Evolutionary conservation across 2,888 invertebrate species (phyloP), one percentile per base, ranked within the genome.

Genomic region (Neelides folsomi): DNA sequence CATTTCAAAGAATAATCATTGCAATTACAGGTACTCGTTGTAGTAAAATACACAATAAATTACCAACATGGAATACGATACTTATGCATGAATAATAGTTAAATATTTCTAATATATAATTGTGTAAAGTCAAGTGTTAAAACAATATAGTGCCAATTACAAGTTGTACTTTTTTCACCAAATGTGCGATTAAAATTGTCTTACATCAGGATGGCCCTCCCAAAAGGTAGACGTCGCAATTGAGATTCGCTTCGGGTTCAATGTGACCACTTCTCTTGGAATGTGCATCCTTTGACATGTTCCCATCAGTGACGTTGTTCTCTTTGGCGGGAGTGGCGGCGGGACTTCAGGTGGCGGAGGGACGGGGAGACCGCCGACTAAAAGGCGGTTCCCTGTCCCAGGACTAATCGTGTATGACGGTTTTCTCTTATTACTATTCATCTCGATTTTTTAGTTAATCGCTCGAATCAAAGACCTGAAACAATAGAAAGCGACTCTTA

Each of bases 181-280:
- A 8, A 27, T 27, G 3, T 27, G 7, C 27, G 7, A 27, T 27
- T 27, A 27, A 27, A 27, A 27, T 3, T 27, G 16, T 40, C 52
- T 59, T 59, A 63, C 63, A 47, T 64, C 64, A 27, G 62, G 62
- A 53, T 64, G 58, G n/a, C 56, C 59, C 8, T 55, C 50, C 64
- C 64, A 64, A 46, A 64, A 64, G 8, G 58, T 53, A 2, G 62
- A 60, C 12, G 64, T 64, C 2, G 64, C 64, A 45, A 64, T 62
- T 5, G 59, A 59, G 38, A 64, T 57, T 49, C 64, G 47, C 49
- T 64, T 64, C 18, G 64, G 64, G 48, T 64, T 64, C 20, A 62
- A 53, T 12, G 60, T 57, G 7, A 56, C 49, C 2, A 58, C 53
- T 15, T 47, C 45, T 34, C 50, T 47, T 8, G 13, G 39, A 15